Evolutionary conservation across 1,140 invertebrate genomes (phyloP).

Genomic region (Achatina immaculata): DNA sequence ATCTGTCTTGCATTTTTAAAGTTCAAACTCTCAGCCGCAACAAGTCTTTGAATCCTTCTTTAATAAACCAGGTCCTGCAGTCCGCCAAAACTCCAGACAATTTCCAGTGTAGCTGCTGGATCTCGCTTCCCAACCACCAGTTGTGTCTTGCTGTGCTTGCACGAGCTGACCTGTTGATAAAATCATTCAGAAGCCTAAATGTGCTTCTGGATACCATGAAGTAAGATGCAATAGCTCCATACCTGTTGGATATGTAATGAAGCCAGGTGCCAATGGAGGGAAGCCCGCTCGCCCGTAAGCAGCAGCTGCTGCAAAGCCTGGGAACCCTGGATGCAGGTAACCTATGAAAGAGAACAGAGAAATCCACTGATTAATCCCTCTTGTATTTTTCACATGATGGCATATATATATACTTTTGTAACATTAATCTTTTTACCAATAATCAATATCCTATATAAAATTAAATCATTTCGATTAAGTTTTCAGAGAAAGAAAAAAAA

Average conservation of each 20-base stretch:
- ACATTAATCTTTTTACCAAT: background rate
- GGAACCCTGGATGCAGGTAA: conserved; percentile 52
- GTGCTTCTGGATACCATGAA: conserved; percentile 57
- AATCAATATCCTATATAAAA: background rate
- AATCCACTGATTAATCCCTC: background rate
- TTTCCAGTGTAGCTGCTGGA: background rate
- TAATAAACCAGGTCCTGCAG: no score
- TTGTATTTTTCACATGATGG: background rate
- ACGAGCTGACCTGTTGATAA: conserved; percentile 18
- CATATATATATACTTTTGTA: background rate
- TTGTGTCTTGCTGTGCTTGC: background rate
- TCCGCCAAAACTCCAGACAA: background rate
- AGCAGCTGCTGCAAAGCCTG: conserved; percentile 42
- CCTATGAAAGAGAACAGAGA: conserved; percentile 40
- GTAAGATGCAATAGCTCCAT: conserved; percentile 57
- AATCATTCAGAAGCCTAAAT: conserved; percentile 54
- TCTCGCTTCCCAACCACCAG: background rate
- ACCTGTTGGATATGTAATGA: conserved; percentile 43
- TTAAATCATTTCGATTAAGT: background rate
- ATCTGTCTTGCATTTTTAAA: no score
- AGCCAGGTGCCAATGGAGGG: conserved; percentile 35
- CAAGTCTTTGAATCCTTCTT: no score
- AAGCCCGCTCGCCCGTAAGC: conserved; percentile 41
- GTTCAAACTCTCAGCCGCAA: no score
- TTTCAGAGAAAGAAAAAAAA: background rate